Conservation (phyloP, 2,797 vertebrate genomes). For the Erpetoichthys calabaricus region DNA sequence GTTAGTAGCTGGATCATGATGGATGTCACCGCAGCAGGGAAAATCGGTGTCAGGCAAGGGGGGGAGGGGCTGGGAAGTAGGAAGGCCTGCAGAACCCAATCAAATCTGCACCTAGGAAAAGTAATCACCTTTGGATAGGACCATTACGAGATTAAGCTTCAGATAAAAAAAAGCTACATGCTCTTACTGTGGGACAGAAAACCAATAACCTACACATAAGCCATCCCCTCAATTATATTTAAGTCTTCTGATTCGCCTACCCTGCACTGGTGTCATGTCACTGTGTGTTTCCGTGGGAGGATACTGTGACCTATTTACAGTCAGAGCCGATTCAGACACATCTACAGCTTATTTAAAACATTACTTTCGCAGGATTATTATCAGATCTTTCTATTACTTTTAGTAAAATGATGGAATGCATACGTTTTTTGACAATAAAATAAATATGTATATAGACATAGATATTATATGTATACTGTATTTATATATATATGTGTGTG, state of each 20-base stretch:
- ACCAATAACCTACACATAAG: conserved; percentile 25
- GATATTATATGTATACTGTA: no score
- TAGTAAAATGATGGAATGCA: no score
- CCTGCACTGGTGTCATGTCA: conserved; percentile 27
- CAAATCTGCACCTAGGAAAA: conserved; percentile 29
- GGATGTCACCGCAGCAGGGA: not conserved
- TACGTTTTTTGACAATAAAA: no score
- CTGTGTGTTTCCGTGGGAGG: conserved; percentile 21
- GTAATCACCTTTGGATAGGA: conserved; percentile 35
- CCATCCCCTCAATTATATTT: conserved; percentile 27
- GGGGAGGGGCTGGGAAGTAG: not conserved
- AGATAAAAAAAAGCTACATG: conserved; percentile 28
- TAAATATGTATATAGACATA: no score
- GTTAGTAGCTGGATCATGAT: not conserved
- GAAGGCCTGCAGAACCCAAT: conserved; percentile 15
- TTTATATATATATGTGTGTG: no score
- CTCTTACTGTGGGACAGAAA: conserved; percentile 30
- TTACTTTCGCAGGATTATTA: no score
- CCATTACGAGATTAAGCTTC: conserved; percentile 37
- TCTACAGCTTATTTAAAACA: no score
- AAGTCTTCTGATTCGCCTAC: conserved; percentile 9
- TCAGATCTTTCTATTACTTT: no score
- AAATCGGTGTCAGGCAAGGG: no score
- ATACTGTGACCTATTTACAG: conserved; percentile 25
- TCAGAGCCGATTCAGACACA: no score